phyloP scores from a whole-genome alignment of 2,113 vertebrate genomes.

The Leptodactylus fuscus region DNA sequence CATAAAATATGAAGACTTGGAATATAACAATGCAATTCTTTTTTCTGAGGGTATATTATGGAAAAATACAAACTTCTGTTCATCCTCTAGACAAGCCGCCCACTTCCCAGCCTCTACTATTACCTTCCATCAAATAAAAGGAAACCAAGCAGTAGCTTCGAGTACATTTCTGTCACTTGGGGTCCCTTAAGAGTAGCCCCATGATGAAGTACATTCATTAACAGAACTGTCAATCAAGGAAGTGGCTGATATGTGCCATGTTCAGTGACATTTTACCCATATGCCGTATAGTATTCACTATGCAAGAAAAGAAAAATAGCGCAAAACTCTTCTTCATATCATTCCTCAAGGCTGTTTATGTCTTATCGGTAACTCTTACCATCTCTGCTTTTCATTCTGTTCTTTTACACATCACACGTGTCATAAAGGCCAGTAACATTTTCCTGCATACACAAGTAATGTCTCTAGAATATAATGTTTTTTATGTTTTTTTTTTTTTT shows the following conservation, averaged over 20 bases:
- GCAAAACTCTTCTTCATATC: not conserved
- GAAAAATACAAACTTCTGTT: not conserved
- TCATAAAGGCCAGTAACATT: not conserved
- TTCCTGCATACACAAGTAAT: not conserved
- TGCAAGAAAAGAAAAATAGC: not conserved
- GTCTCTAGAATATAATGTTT: no score
- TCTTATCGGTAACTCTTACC: no score
- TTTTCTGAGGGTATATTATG: not conserved
- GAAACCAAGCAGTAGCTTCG: slow-evolving; percentile 22
- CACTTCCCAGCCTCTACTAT: not conserved
- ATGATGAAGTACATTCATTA: slow-evolving; percentile 28
- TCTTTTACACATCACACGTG: not conserved
- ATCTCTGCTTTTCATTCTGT: not conserved
- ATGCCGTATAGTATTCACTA: not conserved
- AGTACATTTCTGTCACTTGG: slow-evolving; percentile 45
- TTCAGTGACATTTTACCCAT: not conserved
- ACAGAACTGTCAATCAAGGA: slow-evolving; percentile 9
- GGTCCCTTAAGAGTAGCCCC: slow-evolving; percentile 15
- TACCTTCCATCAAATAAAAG: slow-evolving; percentile 5
- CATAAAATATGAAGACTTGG: no score
- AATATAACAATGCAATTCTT: no score
- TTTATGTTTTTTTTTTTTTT: no score
- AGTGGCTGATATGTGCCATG: no score
- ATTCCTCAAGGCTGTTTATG: not conserved
- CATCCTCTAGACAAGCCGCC: not conserved